phyloP scores from a whole-genome alignment of 2,797 vertebrate genomes.

The Pangasius mekongensis region DNA sequence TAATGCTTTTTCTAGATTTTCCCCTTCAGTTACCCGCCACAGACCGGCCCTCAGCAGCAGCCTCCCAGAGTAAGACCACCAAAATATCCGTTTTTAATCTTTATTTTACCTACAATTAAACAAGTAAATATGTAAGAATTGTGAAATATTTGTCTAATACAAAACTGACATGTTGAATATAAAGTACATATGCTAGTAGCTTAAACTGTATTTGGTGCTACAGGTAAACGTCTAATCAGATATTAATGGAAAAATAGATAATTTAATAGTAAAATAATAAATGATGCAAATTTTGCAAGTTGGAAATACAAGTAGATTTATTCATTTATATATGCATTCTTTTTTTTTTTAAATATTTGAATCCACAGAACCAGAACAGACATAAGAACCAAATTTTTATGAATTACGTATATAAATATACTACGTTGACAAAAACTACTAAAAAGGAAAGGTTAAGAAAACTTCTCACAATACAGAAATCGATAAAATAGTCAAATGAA shows the following conservation, averaged over 20 bases:
- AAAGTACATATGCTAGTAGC: background rate
- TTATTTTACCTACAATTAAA: background rate
- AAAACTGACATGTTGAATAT: background rate
- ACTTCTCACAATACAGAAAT: too few species aligned
- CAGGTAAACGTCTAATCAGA: background rate
- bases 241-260: background rate
- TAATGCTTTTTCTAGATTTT: slow-evolving; percentile 60
- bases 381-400: background rate
- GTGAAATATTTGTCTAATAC: background rate
- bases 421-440: background rate
- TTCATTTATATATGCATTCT: background rate
- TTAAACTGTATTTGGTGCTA: background rate
- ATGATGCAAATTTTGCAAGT: background rate
- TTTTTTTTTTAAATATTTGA: background rate
- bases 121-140: background rate
- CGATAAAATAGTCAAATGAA: too few species aligned
- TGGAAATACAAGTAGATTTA: background rate
- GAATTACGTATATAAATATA: background rate
- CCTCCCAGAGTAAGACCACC: slow-evolving; percentile 67
- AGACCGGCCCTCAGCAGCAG: slow-evolving; percentile 59
- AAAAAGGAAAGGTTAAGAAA: too few species aligned
- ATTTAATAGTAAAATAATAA: background rate
- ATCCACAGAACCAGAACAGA: background rate
- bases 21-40: slow-evolving; percentile 67
- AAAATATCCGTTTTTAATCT: background rate